These are phyloP conservation scores for Hycleus phaleratus DNA, from an alignment of 1,140 invertebrate species.

Conservation along the genomic window DNA sequence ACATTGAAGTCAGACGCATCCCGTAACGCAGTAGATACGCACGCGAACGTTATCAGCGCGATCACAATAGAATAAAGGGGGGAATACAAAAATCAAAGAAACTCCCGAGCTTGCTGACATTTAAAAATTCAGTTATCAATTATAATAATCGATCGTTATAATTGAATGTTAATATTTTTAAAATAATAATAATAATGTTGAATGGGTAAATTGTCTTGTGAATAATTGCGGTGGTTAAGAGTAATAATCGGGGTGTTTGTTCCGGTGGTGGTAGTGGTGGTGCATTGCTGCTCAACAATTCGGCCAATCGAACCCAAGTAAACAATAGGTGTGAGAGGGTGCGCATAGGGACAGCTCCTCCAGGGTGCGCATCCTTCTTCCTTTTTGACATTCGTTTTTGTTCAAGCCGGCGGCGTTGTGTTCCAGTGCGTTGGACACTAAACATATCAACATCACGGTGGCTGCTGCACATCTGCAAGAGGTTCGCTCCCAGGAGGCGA, in stretches of 20 bases:
- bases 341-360: constrained; percentile 23
- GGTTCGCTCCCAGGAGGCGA: constrained; percentile 36
- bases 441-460: constrained; percentile 29
- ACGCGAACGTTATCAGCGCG: constrained; percentile 19
- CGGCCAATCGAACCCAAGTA: constrained; percentile 29
- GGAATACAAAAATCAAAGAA: background rate
- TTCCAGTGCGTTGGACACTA: constrained; percentile 29
- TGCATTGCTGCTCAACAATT: constrained; percentile 20
- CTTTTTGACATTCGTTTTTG: constrained; percentile 4
- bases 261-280: constrained; percentile 19
- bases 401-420: constrained; percentile 3
- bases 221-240: too few species aligned
- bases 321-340: constrained; percentile 35
- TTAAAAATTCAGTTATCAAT: too few species aligned
- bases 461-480: constrained; percentile 39
- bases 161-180: too few species aligned
- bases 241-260: background rate
- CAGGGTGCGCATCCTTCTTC: constrained; percentile 30
- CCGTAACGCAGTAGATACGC: constrained; percentile 36
- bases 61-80: background rate
- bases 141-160: too few species aligned
- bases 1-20: constrained; percentile 33
- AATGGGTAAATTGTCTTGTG: too few species aligned
- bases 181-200: too few species aligned
- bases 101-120: too few species aligned